Base-by-base conservation (phyloP, 2,888 invertebrate genomes). In the Prenolepis imparis region DNA sequence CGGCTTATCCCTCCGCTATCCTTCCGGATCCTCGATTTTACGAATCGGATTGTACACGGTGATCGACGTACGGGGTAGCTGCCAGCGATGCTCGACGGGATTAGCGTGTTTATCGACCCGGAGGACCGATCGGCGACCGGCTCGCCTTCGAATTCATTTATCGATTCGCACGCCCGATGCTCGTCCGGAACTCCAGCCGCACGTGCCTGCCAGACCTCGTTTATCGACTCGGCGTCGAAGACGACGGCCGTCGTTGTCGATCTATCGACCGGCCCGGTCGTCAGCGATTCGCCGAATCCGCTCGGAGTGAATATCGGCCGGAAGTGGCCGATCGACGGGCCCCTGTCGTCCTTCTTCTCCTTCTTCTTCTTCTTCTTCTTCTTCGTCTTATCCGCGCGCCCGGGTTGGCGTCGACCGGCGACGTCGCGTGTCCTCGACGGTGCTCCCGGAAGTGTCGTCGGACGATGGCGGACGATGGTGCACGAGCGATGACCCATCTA, bases 401-500 rank as follows among this genome's bases (percentile, higher is more conserved):
- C 70, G 66, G 63, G 52, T n/a, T n/a, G n/a, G 57, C 73, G 63
- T 52, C 66, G 72, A 72, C 39, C 75, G 55, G n/a, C 41, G 39
- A 28, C 75, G 48, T 11, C 41, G 39, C 32, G 63, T 52, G 66
- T 59, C 70, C 63, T 63, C 74, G 78, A 73, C 59, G 77, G 61
- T 84, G 82, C 86, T 86, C 85, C 82, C 83, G 86, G 82, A 77
- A 87, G 84, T 84, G 84, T 89, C 86, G 85, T 85, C 81, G 85
- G 82, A 61, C 52, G 77, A 48, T 88, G 85, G 85, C 81, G 86
- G 84, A 84, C 52, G 82, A 75, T 64, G 82, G 64, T 64, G 15
- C 78, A 82, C 85, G 88, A 88, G 75, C 90, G 90, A 90, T 89
- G 90, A 88, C 90, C 90, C 89, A 88, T 86, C 91, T 94, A 94